Base-by-base conservation (phyloP, 1,140 invertebrate genomes). In the Berghia stephanieae region DNA sequence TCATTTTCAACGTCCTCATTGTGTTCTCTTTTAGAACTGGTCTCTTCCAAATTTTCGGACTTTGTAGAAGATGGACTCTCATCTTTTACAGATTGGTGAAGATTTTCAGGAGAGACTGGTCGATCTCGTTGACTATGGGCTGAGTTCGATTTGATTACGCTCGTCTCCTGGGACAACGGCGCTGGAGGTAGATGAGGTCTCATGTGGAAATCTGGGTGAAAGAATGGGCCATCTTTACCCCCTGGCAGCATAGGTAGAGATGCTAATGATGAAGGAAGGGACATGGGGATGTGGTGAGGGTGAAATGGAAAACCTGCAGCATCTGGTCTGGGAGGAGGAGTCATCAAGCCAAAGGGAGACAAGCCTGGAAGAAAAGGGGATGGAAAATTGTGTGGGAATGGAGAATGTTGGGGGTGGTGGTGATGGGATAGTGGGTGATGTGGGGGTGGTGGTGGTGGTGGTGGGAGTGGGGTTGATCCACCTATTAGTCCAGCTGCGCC, bases 321-420 rank as follows among this genome's bases (percentile, higher is more conserved):
- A 36, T 74, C 55, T 27, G 52, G 38, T n/a, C n/a, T n/a, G n/a
- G n/a, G n/a, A n/a, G 75, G 78, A 24, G 73, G 78, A 8, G 73
- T 68, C 70, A 67, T 74, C 24, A 67, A 72, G 10, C 60, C 60
- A 43, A 78, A 80, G 36, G 43, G 69, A 46, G 67, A 71, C 27
- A 68, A 55, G 40, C 57, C 52, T 16, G 72, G 72, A 2, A 21
- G 40, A 6, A 70, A 6, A 24, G 52, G 57, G 4, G 72, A 43
- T 8, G 55, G 27, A 55, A 72, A 72, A n/a, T n/a, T n/a, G n/a
- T n/a, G n/a, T 36, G 70, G 42, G 40, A 72, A 55, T 36, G 70
- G 70, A 0, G 70, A 38, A 21, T 21, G 68, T 18, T 72, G 70
- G 3, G 24, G 31, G 42, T 38, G 13, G 8, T 13, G 52, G 34